phyloP scores from a whole-genome alignment of 2,797 vertebrate genomes.

The Pseudocheirus occidentalis region DNA sequence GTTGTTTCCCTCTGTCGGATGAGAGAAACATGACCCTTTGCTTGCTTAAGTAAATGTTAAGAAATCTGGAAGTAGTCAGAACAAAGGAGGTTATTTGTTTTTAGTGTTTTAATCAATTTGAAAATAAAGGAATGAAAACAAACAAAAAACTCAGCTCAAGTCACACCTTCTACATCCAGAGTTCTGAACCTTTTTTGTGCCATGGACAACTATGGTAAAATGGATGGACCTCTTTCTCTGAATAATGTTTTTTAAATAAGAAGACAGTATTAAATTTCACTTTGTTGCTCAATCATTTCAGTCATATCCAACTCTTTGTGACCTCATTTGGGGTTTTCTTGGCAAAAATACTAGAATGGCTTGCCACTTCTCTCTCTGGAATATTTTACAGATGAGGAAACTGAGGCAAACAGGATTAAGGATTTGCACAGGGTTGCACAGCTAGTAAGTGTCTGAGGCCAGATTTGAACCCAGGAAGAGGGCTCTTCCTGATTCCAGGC shows the following conservation, averaged over 20 bases:
- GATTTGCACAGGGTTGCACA: neutral
- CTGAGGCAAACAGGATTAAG: neutral
- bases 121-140: neutral
- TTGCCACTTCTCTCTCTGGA: neutral
- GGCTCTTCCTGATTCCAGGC: neutral
- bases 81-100: neutral
- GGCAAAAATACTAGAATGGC: neutral
- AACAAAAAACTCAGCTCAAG: neutral
- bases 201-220: neutral
- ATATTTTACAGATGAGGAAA: neutral
- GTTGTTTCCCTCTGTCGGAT: neutral
- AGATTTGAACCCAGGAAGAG: neutral
- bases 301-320: neutral
- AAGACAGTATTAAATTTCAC: neutral
- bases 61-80: neutral
- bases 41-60: neutral
- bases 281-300: neutral
- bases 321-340: neutral
- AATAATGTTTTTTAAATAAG: neutral
- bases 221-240: neutral
- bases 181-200: neutral
- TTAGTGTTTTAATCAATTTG: neutral
- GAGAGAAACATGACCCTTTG: neutral
- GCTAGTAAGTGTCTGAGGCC: neutral
- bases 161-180: neutral